Conservation (phyloP, 2,113 vertebrate species). For the Gnathonemus echidnorhynchus region DNA sequence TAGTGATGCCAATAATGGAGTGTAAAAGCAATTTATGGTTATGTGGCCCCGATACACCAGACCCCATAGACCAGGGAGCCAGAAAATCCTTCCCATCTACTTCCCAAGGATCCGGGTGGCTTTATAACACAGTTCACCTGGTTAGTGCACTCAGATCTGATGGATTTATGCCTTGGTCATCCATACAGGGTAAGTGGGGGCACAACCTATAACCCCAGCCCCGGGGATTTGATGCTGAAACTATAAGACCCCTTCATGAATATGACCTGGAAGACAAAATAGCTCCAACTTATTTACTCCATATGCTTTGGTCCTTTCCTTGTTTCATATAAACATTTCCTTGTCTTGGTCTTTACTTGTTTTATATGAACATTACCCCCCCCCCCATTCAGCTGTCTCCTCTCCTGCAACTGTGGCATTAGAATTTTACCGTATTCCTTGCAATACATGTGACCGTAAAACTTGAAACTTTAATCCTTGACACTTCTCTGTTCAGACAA, state of each 20-base stretch:
- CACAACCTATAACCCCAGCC: background rate
- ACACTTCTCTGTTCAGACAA: background rate
- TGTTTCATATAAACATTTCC: background rate
- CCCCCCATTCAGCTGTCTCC: background rate
- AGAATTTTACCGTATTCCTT: background rate
- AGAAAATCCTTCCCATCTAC: conserved; percentile 23
- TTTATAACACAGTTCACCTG: background rate
- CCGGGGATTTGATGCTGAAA: background rate
- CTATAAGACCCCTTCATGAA: background rate
- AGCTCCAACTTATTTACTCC: background rate
- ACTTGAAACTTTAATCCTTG: background rate
- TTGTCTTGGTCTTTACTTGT: background rate
- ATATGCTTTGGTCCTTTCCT: background rate
- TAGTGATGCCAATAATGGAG: conserved; percentile 31
- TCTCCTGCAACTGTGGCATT: background rate
- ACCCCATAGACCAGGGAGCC: conserved; percentile 17
- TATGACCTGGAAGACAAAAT: background rate
- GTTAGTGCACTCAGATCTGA: background rate
- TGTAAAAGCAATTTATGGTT: conserved; percentile 31
- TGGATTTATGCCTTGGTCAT: background rate
- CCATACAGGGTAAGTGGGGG: background rate
- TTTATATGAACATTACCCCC: background rate
- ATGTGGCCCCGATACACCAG: conserved; percentile 30
- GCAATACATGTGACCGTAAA: background rate
- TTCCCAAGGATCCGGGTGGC: conserved; percentile 14